Evolutionary conservation across 2,888 invertebrate species (phyloP).

Genomic region (Drosophila emarginata): DNA sequence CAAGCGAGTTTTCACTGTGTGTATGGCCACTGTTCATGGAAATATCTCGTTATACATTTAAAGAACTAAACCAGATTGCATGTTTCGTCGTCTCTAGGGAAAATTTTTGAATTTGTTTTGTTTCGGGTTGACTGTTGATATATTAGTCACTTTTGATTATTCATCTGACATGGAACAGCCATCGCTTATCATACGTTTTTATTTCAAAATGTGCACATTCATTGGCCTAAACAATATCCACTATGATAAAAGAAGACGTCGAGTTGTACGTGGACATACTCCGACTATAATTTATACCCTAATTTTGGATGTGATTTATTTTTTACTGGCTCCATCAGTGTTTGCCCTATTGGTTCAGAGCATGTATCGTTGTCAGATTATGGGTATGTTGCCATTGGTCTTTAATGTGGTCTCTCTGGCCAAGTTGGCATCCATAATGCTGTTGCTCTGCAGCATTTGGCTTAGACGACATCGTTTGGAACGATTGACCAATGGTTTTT

Average conservation of each 20-base stretch:
- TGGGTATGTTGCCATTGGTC: slow-evolving; percentile 44
- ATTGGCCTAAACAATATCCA: slow-evolving; percentile 57
- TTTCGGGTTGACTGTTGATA: background rate
- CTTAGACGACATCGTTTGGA: slow-evolving; percentile 16
- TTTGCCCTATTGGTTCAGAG: slow-evolving; percentile 24
- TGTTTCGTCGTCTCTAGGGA: background rate
- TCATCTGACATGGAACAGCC: background rate
- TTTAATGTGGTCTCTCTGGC: slow-evolving; percentile 40
- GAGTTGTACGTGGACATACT: slow-evolving; percentile 30
- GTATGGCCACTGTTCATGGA: background rate
- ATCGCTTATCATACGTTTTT: slow-evolving; percentile 1
- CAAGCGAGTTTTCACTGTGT: too few species aligned
- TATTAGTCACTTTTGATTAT: background rate
- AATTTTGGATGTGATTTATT: slow-evolving; percentile 24
- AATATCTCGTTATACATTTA: too few species aligned
- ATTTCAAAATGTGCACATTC: slow-evolving; percentile 19
- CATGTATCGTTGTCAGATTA: slow-evolving; percentile 25
- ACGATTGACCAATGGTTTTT: slow-evolving; percentile 28
- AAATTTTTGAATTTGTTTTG: background rate
- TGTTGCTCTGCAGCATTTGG: slow-evolving; percentile 43
- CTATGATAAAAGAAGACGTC: slow-evolving; percentile 26
- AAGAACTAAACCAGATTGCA: background rate
- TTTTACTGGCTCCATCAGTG: slow-evolving; percentile 38
- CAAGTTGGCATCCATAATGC: slow-evolving; percentile 10
- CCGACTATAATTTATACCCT: slow-evolving; percentile 45